phyloP scores from a whole-genome alignment of 1,140 invertebrate genomes.

The Macrobrachium nipponense region DNA sequence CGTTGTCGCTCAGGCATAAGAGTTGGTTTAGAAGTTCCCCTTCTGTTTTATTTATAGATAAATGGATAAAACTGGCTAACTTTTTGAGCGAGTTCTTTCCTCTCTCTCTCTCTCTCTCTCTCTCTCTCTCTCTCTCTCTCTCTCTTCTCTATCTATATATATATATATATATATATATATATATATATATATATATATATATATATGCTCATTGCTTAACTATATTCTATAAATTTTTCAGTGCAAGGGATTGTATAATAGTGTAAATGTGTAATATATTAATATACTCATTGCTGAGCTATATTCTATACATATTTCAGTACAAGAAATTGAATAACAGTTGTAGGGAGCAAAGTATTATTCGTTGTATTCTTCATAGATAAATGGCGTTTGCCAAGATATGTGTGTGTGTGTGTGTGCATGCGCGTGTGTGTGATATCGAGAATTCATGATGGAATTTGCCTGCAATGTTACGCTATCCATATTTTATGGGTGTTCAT shows the following conservation, averaged over 20 bases:
- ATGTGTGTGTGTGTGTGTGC: constrained; percentile 20
- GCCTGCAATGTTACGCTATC: constrained; percentile 16
- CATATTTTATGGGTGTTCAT: constrained; percentile 2
- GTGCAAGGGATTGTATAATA: no score
- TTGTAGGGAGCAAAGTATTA: no score
- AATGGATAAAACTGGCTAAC: background rate
- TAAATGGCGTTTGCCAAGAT: no score
- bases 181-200: no score
- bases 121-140: background rate
- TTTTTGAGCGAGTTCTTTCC: background rate
- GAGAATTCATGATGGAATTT: background rate
- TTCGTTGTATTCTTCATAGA: no score
- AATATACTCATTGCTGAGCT: background rate
- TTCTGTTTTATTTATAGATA: background rate
- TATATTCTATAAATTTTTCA: background rate
- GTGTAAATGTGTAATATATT: background rate
- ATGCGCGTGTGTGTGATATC: background rate
- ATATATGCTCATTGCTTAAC: background rate
- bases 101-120: background rate
- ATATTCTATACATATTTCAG: background rate
- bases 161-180: no score
- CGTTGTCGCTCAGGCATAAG: no score
- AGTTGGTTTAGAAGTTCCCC: no score
- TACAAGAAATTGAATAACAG: no score
- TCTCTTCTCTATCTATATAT: background rate